These are phyloP conservation scores for Amniataba percoides DNA, from an alignment of 2,797 vertebrate genomes.

Conservation along the genomic window DNA sequence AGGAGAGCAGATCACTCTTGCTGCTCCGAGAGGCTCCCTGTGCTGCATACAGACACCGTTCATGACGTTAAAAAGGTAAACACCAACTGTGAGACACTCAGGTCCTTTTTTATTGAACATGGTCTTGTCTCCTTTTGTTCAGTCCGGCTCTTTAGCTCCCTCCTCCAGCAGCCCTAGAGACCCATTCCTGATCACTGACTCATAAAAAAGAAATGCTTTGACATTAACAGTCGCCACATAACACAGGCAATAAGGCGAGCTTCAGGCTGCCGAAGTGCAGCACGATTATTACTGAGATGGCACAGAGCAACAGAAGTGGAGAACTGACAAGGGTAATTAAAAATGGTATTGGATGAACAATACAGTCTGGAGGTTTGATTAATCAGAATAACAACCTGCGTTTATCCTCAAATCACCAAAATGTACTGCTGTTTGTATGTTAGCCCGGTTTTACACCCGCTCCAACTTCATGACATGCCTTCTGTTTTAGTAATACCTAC, in stretches of 20 bases:
- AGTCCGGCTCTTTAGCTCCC: conserved; percentile 19
- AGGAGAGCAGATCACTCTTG: conserved; percentile 1
- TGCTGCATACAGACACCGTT: conserved; percentile 18
- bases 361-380: background rate
- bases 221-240: conserved; percentile 64
- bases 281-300: conserved; percentile 51
- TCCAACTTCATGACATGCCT: conserved; percentile 27
- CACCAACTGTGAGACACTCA: conserved; percentile 43
- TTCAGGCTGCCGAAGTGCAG: conserved; percentile 55
- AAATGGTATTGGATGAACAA: conserved; percentile 6
- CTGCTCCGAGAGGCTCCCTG: conserved; percentile 1
- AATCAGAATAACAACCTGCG: conserved; percentile 4
- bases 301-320: conserved; percentile 58
- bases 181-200: conserved; percentile 72
- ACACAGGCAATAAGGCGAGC: conserved; percentile 57
- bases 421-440: background rate
- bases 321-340: conserved; percentile 33
- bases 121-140: conserved; percentile 37
- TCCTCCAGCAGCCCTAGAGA: conserved; percentile 54
- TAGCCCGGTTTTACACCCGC: conserved; percentile 21
- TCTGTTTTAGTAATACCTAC: conserved; percentile 35
- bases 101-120: conserved; percentile 49
- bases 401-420: conserved; percentile 21
- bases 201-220: conserved; percentile 63
- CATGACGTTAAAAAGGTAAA: conserved; percentile 26